Conservation (phyloP, 1,140 invertebrate genomes). For the Aplysia californica region DNA sequence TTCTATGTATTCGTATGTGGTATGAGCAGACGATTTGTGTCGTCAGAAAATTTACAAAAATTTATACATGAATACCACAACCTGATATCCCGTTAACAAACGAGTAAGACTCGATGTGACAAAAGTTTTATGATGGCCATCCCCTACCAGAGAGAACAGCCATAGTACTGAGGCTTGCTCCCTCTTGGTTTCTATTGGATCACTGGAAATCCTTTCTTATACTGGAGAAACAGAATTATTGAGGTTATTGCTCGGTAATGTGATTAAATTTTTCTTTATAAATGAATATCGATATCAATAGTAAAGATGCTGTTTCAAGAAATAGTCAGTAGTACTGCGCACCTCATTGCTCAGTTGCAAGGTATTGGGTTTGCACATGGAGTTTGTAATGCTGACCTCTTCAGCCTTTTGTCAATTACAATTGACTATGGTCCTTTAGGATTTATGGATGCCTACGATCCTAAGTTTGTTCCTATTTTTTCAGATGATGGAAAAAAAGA, state of each 20-base stretch:
- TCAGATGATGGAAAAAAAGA: conserved; percentile 74
- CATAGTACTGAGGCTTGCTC: conserved; percentile 72
- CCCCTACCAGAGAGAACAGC: conserved; percentile 71
- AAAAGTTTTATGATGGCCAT: conserved; percentile 74
- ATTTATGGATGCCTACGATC: conserved; percentile 76
- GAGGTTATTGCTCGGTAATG: conserved; percentile 72
- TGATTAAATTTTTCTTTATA: conserved; percentile 65
- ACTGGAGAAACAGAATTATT: conserved; percentile 69
- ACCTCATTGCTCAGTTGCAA: conserved; percentile 72
- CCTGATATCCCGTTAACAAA: too few relatives aligned
- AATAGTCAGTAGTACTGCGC: conserved; percentile 65
- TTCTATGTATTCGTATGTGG: too few relatives aligned
- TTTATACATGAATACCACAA: too few relatives aligned
- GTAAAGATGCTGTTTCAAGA: conserved; percentile 57
- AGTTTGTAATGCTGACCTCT: conserved; percentile 79
- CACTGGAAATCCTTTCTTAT: conserved; percentile 74
- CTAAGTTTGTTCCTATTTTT: conserved; percentile 73
- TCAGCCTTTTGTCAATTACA: conserved; percentile 76
- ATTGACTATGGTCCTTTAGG: conserved; percentile 79
- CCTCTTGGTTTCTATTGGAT: conserved; percentile 72
- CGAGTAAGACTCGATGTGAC: too few relatives aligned
- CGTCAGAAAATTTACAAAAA: too few relatives aligned
- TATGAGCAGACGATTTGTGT: too few relatives aligned
- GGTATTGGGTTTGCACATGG: conserved; percentile 76
- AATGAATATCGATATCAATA: conserved; percentile 33